Conservation (phyloP, 2,888 invertebrate species). For the Trichogramma dendrolimi region DNA sequence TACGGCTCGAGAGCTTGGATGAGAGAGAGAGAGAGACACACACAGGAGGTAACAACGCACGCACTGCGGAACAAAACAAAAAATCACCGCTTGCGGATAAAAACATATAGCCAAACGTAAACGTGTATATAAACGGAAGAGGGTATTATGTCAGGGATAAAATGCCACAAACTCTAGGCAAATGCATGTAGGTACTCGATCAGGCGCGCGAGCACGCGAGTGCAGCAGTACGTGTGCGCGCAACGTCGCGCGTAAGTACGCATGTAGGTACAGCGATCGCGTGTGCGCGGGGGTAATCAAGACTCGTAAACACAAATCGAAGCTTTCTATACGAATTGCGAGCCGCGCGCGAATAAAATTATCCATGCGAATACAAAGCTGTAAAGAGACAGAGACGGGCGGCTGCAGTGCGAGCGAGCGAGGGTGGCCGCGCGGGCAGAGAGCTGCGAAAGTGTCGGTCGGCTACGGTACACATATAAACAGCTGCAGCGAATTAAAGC, state of each 20-base stretch:
- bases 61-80: too few relatives aligned
- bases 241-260: too few relatives aligned
- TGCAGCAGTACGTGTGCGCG: neutral
- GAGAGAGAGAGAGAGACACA: too few relatives aligned
- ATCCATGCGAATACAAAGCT: neutral
- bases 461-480: conserved; percentile 2
- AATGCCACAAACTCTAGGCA: too few relatives aligned
- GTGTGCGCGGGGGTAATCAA: conserved; percentile 3
- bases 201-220: neutral
- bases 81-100: too few relatives aligned
- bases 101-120: too few relatives aligned
- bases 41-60: too few relatives aligned
- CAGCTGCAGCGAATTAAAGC: conserved; percentile 19
- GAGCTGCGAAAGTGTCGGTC: neutral
- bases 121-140: too few relatives aligned
- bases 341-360: conserved; percentile 11
- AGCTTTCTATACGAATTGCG: neutral
- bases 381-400: neutral
- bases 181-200: neutral
- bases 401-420: neutral
- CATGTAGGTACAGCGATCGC: too few relatives aligned
- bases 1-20: too few relatives aligned
- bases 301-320: conserved; percentile 18
- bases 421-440: neutral
- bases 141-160: too few relatives aligned